Evolutionary conservation across 2,797 vertebrate species (phyloP), one percentile per base, ranked within the genome.

Genomic region (Nothura maculosa): DNA sequence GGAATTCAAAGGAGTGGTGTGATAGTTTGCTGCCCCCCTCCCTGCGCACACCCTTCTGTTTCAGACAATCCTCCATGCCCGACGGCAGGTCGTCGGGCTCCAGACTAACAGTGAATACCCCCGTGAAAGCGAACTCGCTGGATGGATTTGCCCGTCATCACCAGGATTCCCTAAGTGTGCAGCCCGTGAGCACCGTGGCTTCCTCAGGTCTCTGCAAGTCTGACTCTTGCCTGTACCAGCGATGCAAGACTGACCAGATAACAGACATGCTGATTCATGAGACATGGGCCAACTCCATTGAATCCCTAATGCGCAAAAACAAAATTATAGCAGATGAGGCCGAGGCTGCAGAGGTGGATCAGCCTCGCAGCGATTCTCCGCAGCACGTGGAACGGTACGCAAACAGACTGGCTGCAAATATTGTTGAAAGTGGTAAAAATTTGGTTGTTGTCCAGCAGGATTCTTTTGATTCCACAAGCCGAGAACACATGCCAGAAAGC

Each of bases 271-370:
- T 99, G 85, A 99, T 99, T 94, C 99, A 99, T 0, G 99, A 99
- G 94, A 99, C 99, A 0, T 99, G 99, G 99, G 98, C 99, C 1
- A 99, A 97, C 87, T 99, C 99, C 10, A 99, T 99, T 14, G 98
- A 99, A 96, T 99, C 99, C 7, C 97, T 99, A 72, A 99, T 99
- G 99, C 98, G 98, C 83, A 99, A 99, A 97, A 99, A 99, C 97
- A 99, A 99, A 97, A 99, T 99, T 85, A 99, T 99, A 73, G 83
- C 89, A 11, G 98, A 98, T 61, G 98, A 98, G 6, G 97, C 96
- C 20, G 98, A 98, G 60, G 97, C 94, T 72, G 94, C 97, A 38
- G 98, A 98, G 6, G 81, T 97, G 32, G 98, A 98, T 15, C 87
- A 92, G 30, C 94, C 93, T 36, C 90, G 97, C 18, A 97, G 95